Evolutionary conservation across 2,797 vertebrate species (phyloP).

Genomic region (Propithecus deckenii): DNA sequence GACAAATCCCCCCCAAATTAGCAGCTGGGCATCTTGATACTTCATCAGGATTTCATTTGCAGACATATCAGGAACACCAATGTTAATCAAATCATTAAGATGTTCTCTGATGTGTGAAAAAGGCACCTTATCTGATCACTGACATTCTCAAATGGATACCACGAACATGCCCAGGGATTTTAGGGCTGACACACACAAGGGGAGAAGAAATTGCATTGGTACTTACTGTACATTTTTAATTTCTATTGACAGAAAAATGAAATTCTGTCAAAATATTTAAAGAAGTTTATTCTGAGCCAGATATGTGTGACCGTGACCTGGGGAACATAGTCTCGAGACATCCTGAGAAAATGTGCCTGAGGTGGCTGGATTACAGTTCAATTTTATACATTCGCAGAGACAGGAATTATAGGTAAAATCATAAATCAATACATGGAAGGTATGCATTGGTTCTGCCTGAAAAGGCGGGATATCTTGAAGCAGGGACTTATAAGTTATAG

Average conservation of each 20-base stretch:
- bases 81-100: not conserved
- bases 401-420: not conserved
- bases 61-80: not conserved
- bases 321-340: not conserved
- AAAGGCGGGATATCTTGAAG: not conserved
- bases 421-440: not conserved
- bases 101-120: not conserved
- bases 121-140: not conserved
- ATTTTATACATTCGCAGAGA: not conserved
- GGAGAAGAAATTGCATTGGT: not conserved
- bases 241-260: not conserved
- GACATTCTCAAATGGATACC: not conserved
- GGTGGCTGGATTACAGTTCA: not conserved
- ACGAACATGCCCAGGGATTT: not conserved
- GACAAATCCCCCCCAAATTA: not conserved
- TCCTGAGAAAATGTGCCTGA: not conserved
- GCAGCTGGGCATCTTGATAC: not conserved
- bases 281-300: not conserved
- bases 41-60: not conserved
- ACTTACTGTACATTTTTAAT: not conserved
- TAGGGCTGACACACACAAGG: not conserved
- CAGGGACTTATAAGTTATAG: not conserved
- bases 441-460: no score
- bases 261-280: not conserved
- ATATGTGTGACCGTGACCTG: not conserved